A percentile compares a stretch with the other conserved stretches of the same genome.
These are phyloP conservation scores for Clitarchus hookeri DNA, from an alignment of 2,888 invertebrate genomes.

Conservation along the genomic window DNA sequence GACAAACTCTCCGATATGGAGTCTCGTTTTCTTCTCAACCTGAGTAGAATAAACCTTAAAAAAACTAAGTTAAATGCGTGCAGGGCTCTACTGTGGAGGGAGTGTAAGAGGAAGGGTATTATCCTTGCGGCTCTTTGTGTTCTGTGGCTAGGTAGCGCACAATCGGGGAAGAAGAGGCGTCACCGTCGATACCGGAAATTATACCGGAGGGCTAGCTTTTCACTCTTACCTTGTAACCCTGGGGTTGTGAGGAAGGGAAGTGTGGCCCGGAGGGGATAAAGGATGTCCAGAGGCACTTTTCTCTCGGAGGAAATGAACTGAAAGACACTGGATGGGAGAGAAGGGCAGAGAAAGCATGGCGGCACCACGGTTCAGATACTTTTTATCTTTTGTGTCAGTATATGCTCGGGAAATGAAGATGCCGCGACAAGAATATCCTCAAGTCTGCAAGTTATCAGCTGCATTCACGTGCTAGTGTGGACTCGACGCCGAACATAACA, in stretches of 20 bases:
- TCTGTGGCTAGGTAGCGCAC: too few relatives aligned
- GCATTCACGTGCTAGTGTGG: not conserved
- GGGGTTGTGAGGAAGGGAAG: not conserved
- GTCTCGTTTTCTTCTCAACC: too few relatives aligned
- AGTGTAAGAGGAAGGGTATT: too few relatives aligned
- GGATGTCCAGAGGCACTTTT: not conserved
- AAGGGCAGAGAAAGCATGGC: not conserved
- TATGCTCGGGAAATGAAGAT: not conserved
- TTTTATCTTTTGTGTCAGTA: not conserved
- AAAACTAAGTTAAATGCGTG: too few relatives aligned
- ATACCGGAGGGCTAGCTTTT: not conserved
- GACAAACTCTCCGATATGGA: too few relatives aligned
- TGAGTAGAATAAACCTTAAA: too few relatives aligned
- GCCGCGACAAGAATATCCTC: not conserved
- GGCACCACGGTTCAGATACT: not conserved
- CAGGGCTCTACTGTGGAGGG: too few relatives aligned
- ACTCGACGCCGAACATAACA: too few relatives aligned
- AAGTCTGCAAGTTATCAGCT: not conserved
- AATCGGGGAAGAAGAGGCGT: not conserved
- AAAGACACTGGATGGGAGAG: constrained; percentile 8
- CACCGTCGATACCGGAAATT: not conserved
- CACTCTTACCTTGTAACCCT: not conserved
- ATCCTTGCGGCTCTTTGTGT: too few relatives aligned
- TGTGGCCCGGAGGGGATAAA: not conserved
- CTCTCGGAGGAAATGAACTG: not conserved